Percentiles rank a stretch among this genome's conserved stretches.
Evolutionary conservation across 2,113 vertebrate species (phyloP).

Genomic region (Eudyptes chrysolophus): DNA sequence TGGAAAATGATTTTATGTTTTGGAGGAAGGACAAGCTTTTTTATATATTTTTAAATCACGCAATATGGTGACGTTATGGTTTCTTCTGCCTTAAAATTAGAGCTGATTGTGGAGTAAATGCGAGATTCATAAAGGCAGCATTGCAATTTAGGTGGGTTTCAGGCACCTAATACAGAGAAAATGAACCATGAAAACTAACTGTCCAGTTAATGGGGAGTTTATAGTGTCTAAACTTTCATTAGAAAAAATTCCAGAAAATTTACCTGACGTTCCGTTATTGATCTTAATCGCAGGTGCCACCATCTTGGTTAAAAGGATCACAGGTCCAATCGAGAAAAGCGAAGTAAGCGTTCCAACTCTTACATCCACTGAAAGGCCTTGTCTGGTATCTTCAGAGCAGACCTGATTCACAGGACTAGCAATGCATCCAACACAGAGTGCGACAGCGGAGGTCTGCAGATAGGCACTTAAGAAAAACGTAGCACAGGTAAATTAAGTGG

Average conservation of each 20-base stretch:
- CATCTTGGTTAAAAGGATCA: neutral
- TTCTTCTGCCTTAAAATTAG: neutral
- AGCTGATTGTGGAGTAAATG: neutral
- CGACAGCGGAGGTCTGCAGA: neutral
- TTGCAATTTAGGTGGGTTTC: neutral
- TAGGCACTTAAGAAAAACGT: rapidly evolving
- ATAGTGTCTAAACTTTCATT: neutral
- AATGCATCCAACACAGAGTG: rapidly evolving
- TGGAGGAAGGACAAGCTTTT: neutral
- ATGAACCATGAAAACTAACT: neutral
- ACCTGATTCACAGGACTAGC: neutral
- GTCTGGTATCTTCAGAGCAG: neutral
- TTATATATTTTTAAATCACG: neutral
- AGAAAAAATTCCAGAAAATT: neutral
- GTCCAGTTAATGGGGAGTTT: neutral
- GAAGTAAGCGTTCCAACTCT: neutral
- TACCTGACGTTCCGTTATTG: neutral
- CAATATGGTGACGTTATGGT: neutral
- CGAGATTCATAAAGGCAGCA: neutral
- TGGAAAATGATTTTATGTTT: neutral
- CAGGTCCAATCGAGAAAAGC: neutral
- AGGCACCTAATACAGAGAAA: neutral
- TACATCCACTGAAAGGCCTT: neutral
- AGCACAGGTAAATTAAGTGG: neutral
- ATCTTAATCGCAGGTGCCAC: neutral